Base-by-base conservation (phyloP, 2,888 invertebrate species). In the Netelia inedita region DNA sequence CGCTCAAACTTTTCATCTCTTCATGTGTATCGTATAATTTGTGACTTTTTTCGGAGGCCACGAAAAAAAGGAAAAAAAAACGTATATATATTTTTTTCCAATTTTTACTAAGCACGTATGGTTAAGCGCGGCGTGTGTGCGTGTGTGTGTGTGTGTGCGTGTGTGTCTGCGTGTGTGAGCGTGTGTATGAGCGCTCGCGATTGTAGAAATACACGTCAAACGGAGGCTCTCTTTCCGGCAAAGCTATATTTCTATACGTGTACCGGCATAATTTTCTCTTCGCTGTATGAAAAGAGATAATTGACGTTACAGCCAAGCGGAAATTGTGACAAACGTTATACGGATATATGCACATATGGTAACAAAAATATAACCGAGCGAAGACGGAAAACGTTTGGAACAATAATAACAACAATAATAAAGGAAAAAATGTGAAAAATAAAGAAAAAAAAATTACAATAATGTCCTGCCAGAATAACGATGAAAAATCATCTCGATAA, bases 81-180 rank as follows among this genome's bases (percentile, higher is more conserved):
- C 11, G 23, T 76, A 57, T 66, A 61, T 35, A 35, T 71, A 10
- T 2, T 41, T 65, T 23, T 35, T 66, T 68, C 61, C 53, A 68
- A 57, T 59, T 63, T 23, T 55, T 61, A 35, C 69, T 71, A 90
- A 88, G 90, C 91, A 91, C 89, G 89, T 89, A 90, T 91, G 91
- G 91, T 91, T 89, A 90, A 91, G 93, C 91, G 90, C 91, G 92
- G 90, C 91, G 89, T 90, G 91, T 90, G 86, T 85, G 85, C 88
- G 89, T 85, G 89, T 75, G 88, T 50, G 68, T 41, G 46, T 68
- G 50, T 50, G 68, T 14, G 43, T 50, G 46, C 19, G 19, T n/a
- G 21, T 0, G 90, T 91, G 88, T 89, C 90, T 89, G 87, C 81
- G 83, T 88, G 89, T 83, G 88, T 79, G 89, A 21, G 76, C 28